Evolutionary conservation across 2,888 invertebrate genomes (phyloP).

Genomic region (Yponomeuta malinellus): DNA sequence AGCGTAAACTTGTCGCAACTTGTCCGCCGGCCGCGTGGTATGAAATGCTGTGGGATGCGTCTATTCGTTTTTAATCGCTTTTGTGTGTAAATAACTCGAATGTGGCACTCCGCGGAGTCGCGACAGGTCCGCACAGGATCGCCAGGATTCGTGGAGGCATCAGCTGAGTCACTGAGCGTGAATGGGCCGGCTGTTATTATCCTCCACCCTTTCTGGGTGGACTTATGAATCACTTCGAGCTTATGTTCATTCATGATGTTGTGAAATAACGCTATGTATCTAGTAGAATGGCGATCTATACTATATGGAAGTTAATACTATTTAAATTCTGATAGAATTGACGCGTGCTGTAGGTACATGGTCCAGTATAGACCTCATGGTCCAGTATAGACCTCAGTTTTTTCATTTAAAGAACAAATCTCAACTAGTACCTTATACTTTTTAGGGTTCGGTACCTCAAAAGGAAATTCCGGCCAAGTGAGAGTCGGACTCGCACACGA

Average conservation of each 20-base stretch:
- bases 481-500: too few relatives aligned
- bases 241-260: background rate
- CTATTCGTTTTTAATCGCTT: background rate
- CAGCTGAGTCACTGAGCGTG: background rate
- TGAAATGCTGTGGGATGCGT: background rate
- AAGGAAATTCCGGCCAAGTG: too few relatives aligned
- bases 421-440: too few relatives aligned
- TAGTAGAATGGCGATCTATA: background rate
- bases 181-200: background rate
- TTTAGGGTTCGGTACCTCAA: too few relatives aligned
- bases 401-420: too few relatives aligned
- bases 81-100: constrained; percentile 6
- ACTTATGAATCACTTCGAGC: background rate
- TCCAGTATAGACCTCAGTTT: too few relatives aligned
- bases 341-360: too few relatives aligned
- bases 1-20: background rate
- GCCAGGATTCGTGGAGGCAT: background rate
- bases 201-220: background rate
- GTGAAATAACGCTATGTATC: background rate
- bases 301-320: background rate
- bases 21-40: background rate
- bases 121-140: constrained; percentile 1
- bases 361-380: too few relatives aligned
- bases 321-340: too few relatives aligned
- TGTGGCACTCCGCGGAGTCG: background rate